These are phyloP conservation scores for Anarsia innoxiella DNA, from an alignment of 2,888 invertebrate genomes.

Conservation along the genomic window DNA sequence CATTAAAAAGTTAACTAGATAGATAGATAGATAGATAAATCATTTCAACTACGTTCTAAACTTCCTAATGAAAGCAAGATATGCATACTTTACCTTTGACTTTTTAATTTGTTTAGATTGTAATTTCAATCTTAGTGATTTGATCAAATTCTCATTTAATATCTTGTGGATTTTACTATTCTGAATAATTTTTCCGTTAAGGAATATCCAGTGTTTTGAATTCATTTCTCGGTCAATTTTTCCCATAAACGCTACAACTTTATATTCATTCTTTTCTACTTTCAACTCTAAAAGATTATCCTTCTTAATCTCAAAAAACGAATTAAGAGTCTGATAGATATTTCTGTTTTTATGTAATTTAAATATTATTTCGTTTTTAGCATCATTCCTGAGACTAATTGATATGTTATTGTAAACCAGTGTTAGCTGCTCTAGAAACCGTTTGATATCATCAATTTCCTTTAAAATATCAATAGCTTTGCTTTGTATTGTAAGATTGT, in stretches of 20 bases:
- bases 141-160: conserved; percentile 35
- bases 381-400: conserved; percentile 81
- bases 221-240: conserved; percentile 32
- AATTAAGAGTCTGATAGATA: conserved; percentile 66
- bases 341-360: conserved; percentile 74
- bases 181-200: conserved; percentile 77
- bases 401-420: conserved; percentile 79
- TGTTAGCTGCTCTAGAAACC: conserved; percentile 76
- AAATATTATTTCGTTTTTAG: conserved; percentile 72
- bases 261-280: conserved; percentile 60
- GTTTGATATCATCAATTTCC: conserved; percentile 77
- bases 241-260: conserved; percentile 74
- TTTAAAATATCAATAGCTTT: conserved; percentile 64
- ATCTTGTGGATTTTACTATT: conserved; percentile 57
- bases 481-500: conserved; percentile 77
- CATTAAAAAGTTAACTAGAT: background rate
- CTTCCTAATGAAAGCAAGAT: background rate
- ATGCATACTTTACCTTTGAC: conserved; percentile 28
- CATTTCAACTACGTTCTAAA: too few species aligned
- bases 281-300: conserved; percentile 49
- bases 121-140: conserved; percentile 18
- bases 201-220: conserved; percentile 76
- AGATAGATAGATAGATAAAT: background rate
- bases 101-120: conserved; percentile 23
- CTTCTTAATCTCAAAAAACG: conserved; percentile 43